phyloP scores from a whole-genome alignment of 2,797 vertebrate species.

The Clamator glandarius region DNA sequence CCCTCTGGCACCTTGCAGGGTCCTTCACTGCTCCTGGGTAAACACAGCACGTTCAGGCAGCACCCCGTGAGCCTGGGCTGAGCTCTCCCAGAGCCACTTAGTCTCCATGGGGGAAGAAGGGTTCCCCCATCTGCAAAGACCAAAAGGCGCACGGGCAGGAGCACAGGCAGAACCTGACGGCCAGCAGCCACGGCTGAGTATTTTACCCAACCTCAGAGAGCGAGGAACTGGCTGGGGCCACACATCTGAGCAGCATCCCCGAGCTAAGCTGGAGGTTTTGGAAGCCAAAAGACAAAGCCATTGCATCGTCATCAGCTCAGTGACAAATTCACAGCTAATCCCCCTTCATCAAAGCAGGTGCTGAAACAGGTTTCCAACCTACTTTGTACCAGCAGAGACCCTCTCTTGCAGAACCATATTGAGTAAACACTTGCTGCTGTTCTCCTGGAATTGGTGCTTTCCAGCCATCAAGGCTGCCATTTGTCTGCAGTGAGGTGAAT shows the following conservation, averaged over 20 bases:
- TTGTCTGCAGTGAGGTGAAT: not conserved
- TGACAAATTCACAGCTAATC: not conserved
- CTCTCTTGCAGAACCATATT: fast-evolving
- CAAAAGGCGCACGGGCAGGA: not conserved
- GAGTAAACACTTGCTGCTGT: not conserved
- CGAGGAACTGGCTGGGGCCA: fast-evolving
- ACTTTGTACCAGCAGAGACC: fast-evolving
- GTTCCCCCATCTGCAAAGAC: not conserved
- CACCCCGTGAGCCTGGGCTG: fast-evolving
- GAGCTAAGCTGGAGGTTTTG: not conserved
- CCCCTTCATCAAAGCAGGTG: not conserved
- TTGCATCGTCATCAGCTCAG: not conserved
- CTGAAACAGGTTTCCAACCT: not conserved
- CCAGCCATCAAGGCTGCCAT: not conserved
- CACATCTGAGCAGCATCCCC: not conserved
- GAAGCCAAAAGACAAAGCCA: not conserved
- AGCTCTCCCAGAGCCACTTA: not conserved
- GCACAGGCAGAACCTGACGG: not conserved
- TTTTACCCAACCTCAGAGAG: not conserved
- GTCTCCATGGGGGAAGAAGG: not conserved
- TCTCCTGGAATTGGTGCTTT: not conserved
- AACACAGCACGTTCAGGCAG: not conserved
- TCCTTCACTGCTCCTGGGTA: not conserved
- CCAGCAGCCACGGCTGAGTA: not conserved
- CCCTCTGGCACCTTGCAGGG: not conserved